Evolutionary conservation across 2,113 vertebrate species (phyloP).

Genomic region (Podocnemis expansa): DNA sequence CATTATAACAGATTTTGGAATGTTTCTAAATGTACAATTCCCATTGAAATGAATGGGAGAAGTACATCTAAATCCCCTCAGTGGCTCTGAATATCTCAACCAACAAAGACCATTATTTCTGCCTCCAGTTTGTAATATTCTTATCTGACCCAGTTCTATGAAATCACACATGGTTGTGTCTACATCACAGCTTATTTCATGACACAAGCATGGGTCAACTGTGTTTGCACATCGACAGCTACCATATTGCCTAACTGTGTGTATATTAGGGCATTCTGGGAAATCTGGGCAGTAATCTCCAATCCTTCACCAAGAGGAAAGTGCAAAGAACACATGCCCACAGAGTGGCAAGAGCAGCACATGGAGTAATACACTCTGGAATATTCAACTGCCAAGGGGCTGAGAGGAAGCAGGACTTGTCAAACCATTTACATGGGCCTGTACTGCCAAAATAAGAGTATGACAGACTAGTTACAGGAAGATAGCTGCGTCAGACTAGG

Average conservation of each 20-base stretch:
- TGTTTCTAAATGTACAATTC: constrained; percentile 45
- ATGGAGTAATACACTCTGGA: not conserved
- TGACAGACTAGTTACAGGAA: constrained; percentile 22
- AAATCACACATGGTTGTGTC: constrained; percentile 5
- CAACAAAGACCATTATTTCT: constrained; percentile 11
- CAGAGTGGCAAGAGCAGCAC: not conserved
- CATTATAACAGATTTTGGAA: constrained; percentile 22
- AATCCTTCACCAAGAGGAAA: not conserved
- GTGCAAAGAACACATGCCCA: not conserved
- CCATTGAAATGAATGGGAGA: not conserved
- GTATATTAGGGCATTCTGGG: not conserved
- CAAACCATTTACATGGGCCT: not conserved
- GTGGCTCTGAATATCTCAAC: constrained; percentile 12
- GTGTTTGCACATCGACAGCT: not conserved
- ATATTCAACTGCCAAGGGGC: not conserved
- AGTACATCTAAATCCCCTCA: not conserved
- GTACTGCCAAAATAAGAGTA: not conserved
- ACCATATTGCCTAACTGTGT: not conserved
- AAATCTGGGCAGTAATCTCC: not conserved
- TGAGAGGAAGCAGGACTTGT: not conserved
- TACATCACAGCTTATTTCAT: constrained; percentile 21
- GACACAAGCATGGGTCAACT: not conserved
- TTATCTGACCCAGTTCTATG: constrained; percentile 45
- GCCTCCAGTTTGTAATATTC: constrained; percentile 1
- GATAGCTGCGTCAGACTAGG: not conserved